phyloP scores from a whole-genome alignment of 2,888 invertebrate genomes.

The Chaitophorus viminalis region DNA sequence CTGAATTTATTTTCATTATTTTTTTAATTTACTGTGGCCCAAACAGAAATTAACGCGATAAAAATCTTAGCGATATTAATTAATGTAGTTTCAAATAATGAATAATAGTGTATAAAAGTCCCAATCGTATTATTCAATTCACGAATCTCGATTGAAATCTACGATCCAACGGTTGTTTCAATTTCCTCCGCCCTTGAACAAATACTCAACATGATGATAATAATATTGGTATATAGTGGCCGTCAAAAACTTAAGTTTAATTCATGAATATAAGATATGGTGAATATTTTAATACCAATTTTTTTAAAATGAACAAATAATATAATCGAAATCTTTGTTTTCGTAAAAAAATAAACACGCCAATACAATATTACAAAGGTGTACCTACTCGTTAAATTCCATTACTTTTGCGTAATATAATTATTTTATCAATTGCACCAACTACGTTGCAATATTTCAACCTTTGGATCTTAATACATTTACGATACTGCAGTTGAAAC shows the following conservation, averaged over 20 bases:
- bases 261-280: background rate
- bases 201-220: slow-evolving; percentile 11
- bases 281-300: background rate
- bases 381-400: background rate
- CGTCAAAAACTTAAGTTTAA: background rate
- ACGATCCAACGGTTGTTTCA: slow-evolving; percentile 30
- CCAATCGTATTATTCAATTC: slow-evolving; percentile 17
- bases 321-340: background rate
- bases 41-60: slow-evolving; percentile 23
- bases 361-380: background rate
- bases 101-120: slow-evolving; percentile 21
- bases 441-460: background rate
- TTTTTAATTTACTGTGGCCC: background rate
- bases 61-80: slow-evolving; percentile 21
- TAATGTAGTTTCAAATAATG: slow-evolving; percentile 8
- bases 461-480: background rate
- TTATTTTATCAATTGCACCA: background rate
- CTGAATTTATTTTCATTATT: too few relatives aligned
- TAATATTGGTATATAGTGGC: background rate
- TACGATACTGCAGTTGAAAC: background rate
- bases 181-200: slow-evolving; percentile 38
- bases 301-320: background rate
- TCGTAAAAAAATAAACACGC: background rate
- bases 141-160: slow-evolving; percentile 37
- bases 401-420: background rate